phyloP scores from a whole-genome alignment of 2,888 invertebrate species.

The Linhomoeus sp. region DNA sequence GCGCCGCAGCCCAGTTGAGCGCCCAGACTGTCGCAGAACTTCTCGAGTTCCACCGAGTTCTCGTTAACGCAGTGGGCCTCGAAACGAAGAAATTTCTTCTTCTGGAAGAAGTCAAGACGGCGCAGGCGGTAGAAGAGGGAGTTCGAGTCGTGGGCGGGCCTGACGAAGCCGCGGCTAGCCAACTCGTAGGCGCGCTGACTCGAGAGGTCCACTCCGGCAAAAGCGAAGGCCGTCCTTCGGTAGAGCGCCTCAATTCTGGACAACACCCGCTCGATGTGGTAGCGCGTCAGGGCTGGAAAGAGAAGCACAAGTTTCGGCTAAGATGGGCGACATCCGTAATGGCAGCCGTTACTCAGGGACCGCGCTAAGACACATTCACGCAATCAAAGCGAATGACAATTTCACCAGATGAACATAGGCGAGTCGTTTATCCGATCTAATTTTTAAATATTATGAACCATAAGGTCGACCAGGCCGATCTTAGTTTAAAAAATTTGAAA shows the following conservation, averaged over 20 bases:
- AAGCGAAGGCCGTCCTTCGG: not conserved
- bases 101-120: not conserved
- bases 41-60: conserved; percentile 35
- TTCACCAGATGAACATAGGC: too few species aligned
- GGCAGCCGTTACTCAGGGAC: too few species aligned
- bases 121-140: conserved; percentile 58
- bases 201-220: conserved; percentile 49
- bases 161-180: conserved; percentile 54
- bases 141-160: conserved; percentile 47
- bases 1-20: conserved; percentile 54
- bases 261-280: not conserved
- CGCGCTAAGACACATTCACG: conserved; percentile 5
- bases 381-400: too few species aligned
- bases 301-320: too few species aligned
- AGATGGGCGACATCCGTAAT: too few species aligned
- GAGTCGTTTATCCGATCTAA: too few species aligned
- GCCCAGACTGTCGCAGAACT: conserved; percentile 60
- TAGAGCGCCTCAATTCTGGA: not conserved
- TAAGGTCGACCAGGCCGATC: too few species aligned
- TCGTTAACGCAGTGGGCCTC: too few species aligned
- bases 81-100: too few species aligned
- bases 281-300: too few species aligned
- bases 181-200: conserved; percentile 71
- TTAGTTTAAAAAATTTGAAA: too few species aligned
- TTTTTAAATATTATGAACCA: too few species aligned